These are phyloP conservation scores for Ciconia boyciana DNA, from an alignment of 2,113 vertebrate species.

Conservation along the genomic window DNA sequence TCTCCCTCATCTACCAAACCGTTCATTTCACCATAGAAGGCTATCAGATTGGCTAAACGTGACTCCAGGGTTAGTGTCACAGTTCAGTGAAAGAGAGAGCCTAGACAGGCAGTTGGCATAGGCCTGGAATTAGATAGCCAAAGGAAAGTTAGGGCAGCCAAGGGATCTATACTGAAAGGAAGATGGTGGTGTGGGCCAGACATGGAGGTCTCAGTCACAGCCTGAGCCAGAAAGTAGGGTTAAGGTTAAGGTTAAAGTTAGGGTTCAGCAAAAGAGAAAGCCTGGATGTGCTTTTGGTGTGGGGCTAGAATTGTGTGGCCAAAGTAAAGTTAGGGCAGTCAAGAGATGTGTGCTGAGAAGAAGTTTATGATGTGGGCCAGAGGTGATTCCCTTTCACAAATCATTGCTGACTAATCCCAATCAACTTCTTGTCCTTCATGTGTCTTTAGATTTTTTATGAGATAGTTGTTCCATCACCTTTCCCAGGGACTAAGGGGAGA, in stretches of 20 bases:
- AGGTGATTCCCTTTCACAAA: neutral
- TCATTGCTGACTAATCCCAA: neutral
- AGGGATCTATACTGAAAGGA: neutral
- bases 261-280: neutral
- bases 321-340: neutral
- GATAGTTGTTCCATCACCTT: neutral
- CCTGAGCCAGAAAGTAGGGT: neutral
- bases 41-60: neutral
- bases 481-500: neutral
- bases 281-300: neutral
- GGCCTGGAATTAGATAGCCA: neutral
- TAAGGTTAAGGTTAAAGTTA: neutral
- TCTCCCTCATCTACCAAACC: neutral
- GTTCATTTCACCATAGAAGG: neutral
- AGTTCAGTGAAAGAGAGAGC: neutral
- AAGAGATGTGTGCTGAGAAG: neutral
- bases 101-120: neutral
- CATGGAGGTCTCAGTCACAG: neutral
- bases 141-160: neutral
- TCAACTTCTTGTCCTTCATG: neutral
- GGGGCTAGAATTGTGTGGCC: neutral
- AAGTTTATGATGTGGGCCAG: neutral
- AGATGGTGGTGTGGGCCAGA: neutral
- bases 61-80: neutral
- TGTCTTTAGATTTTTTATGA: neutral